Evolutionary conservation across 2,797 vertebrate species (phyloP).

Genomic region (Amblyopsis hoosieri): DNA sequence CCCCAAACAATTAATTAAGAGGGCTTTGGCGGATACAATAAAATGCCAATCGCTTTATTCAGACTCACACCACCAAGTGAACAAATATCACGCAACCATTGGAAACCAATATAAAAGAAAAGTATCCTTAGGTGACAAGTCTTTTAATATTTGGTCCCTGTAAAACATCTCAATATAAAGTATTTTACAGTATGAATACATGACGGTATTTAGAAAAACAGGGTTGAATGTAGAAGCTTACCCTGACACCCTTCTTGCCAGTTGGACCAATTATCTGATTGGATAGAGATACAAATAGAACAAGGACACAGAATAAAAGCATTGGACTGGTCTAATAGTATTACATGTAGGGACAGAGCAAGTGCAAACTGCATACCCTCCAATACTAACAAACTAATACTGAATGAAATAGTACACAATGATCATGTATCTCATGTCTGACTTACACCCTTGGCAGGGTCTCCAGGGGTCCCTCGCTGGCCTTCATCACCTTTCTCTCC

Average conservation of each 20-base stretch:
- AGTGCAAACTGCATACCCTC: too few species aligned
- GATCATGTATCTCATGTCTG: neutral
- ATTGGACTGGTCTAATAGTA: neutral
- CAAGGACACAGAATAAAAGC: slow-evolving; percentile 8
- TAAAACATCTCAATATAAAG: neutral
- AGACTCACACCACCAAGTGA: neutral
- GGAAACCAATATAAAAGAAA: neutral
- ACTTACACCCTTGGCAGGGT: slow-evolving; percentile 87
- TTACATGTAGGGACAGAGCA: neutral
- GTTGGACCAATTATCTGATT: slow-evolving; percentile 85
- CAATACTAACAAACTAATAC: neutral
- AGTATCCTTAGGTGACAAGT: neutral
- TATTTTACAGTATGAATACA: neutral
- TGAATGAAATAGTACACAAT: neutral
- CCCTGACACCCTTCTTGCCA: slow-evolving; percentile 86
- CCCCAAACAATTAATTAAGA: slow-evolving; percentile 59
- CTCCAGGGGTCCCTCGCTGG: slow-evolving; percentile 79
- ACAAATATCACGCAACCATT: slow-evolving; percentile 1
- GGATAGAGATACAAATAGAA: slow-evolving; percentile 11
- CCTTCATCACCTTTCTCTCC: slow-evolving; percentile 87
- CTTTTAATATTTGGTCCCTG: neutral
- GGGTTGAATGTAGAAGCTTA: slow-evolving; percentile 59
- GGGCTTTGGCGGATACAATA: slow-evolving; percentile 47
- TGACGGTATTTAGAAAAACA: neutral
- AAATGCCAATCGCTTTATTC: slow-evolving; percentile 39